phyloP scores from a whole-genome alignment of 2,888 invertebrate genomes.

The Ecdyonurus torrentis region DNA sequence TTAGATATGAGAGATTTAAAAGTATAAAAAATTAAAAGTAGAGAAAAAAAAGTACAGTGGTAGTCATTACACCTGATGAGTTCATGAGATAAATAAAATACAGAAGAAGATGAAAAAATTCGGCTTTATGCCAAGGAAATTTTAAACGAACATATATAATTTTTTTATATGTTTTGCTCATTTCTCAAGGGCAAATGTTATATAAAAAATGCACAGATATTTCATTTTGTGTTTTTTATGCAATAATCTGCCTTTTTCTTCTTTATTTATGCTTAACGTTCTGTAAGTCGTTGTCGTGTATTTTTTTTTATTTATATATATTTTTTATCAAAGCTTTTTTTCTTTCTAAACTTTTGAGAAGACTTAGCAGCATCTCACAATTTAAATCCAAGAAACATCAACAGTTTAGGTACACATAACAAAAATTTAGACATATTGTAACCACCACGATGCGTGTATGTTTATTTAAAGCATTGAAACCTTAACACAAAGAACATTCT shows the following conservation, averaged over 20 bases:
- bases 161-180: not conserved
- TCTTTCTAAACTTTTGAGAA: not conserved
- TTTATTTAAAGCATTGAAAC: too few species aligned
- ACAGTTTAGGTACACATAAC: too few species aligned
- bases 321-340: not conserved
- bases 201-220: not conserved
- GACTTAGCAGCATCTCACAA: not conserved
- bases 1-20: not conserved
- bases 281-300: not conserved
- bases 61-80: not conserved
- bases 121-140: not conserved
- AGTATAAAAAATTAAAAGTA: not conserved
- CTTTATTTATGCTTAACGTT: too few species aligned
- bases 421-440: too few species aligned
- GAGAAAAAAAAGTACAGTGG: not conserved
- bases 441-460: too few species aligned
- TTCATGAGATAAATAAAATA: not conserved
- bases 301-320: not conserved
- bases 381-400: too few species aligned
- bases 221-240: not conserved
- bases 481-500: too few species aligned
- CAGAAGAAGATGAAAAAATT: too few species aligned
- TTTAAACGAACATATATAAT: not conserved
- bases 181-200: not conserved
- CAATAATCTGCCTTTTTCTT: not conserved